These are phyloP conservation scores for Lonchura striata DNA, from an alignment of 2,113 vertebrate genomes.

Conservation along the genomic window DNA sequence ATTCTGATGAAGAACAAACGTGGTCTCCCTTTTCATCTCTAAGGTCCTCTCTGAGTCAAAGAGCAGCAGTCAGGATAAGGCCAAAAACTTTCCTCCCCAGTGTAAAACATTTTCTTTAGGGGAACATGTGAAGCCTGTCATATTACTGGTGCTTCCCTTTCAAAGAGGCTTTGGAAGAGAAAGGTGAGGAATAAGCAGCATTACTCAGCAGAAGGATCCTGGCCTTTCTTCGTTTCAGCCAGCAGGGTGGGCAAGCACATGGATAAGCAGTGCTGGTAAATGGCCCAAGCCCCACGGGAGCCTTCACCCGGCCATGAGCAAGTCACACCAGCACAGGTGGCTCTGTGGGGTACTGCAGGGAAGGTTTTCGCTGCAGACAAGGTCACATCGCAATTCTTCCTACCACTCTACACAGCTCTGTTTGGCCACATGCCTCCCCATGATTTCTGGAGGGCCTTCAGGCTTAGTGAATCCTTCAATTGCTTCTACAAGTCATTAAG, in stretches of 20 bases:
- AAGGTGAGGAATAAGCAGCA: not conserved
- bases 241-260: not conserved
- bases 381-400: not conserved
- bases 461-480: not conserved
- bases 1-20: not conserved
- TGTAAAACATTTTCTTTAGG: not conserved
- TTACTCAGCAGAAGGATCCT: not conserved
- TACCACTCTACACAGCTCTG: not conserved
- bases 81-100: not conserved
- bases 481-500: not conserved
- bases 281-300: not conserved
- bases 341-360: not conserved
- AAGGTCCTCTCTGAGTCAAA: not conserved
- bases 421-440: not conserved
- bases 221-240: not conserved
- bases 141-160: not conserved
- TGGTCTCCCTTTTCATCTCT: not conserved
- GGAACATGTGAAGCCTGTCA: not conserved
- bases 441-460: not conserved
- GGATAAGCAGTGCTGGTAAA: not conserved
- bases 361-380: not conserved
- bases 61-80: not conserved
- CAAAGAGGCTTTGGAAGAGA: not conserved
- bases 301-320: accelerated
- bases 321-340: not conserved